Base-by-base conservation (phyloP, 2,888 invertebrate species). In the Apodemia mormo region DNA sequence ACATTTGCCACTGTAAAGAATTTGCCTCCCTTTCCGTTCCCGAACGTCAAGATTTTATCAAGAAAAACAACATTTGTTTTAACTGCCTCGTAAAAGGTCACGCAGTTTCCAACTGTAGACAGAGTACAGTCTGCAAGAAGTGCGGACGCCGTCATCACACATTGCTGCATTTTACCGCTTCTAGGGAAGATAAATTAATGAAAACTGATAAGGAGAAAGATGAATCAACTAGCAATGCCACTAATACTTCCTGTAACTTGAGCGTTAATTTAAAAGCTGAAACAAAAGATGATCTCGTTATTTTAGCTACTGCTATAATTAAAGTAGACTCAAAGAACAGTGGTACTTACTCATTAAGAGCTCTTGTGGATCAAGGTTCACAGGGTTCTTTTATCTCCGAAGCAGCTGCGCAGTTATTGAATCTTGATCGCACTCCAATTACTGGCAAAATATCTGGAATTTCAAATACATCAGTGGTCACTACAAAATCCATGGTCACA, bases 301-400 rank as follows among this genome's bases (percentile, higher is more conserved):
- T 75, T 54, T 71, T 75, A 65, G 74, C 76, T 30, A 76, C 75
- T 33, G 74, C 74, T 56, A 7, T 49, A n/a, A 70, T 76, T 14
- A 49, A 37, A 40, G 68, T 73, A 9, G 49, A 66, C 12, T 58
- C 72, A 40, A 73, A 58, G 52, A 68, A 74, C 29, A 45, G 70
- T 65, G 12, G 43, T 43, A 43, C 43, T 43, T 43, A 43, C 43
- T 9, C 43, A 43, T 43, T 75, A 8, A 68, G 77, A 70, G 75
- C 74, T 58, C 68, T 77, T 29, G 40, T 75, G 29, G 77, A 76
- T 70, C 77, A 68, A 29, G 77, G 76, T 12, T 77, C 77, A 2
- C 75, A 77, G 64, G 77, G 68, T 10, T 74, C 74, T 9, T 76
- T 76, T 52, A 72, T 77, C 2, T 65, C 74, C 0, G 75, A 77